Evolutionary conservation across 2,797 vertebrate genomes (phyloP).

Genomic region (Pogoniulus pusillus): DNA sequence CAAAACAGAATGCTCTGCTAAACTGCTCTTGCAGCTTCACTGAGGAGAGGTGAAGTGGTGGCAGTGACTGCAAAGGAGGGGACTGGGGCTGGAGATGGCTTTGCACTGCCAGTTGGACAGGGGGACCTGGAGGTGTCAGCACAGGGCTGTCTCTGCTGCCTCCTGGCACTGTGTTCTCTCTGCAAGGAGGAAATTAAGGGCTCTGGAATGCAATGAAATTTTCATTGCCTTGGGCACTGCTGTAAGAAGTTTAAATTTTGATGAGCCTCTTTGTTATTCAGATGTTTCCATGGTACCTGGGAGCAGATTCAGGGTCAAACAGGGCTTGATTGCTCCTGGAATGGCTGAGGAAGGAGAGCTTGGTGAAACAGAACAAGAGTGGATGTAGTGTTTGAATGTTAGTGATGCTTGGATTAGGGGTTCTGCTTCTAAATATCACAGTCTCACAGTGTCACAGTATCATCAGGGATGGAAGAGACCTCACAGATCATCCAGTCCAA

Average conservation of each 20-base stretch:
- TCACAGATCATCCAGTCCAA: too few relatives aligned
- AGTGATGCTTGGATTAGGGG: not conserved
- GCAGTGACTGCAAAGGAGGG: slow-evolving; percentile 29
- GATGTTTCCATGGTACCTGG: slow-evolving; percentile 38
- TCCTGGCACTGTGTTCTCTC: slow-evolving; percentile 18
- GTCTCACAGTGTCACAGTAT: too few relatives aligned
- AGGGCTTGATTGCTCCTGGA: too few relatives aligned
- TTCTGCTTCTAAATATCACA: slow-evolving; percentile 1
- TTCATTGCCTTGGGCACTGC: slow-evolving; percentile 51
- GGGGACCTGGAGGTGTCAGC: not conserved
- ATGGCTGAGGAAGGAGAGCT: not conserved
- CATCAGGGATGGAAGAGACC: too few relatives aligned
- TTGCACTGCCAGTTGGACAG: not conserved
- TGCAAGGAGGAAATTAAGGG: slow-evolving; percentile 55
- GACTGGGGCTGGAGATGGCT: slow-evolving; percentile 51
- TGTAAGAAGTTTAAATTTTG: slow-evolving; percentile 60
- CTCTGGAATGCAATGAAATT: slow-evolving; percentile 66
- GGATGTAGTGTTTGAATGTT: not conserved
- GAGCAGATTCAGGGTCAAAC: slow-evolving; percentile 15
- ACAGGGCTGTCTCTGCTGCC: not conserved
- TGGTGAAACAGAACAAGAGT: not conserved
- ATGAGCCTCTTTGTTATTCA: slow-evolving; percentile 48
- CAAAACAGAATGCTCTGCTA: not conserved
- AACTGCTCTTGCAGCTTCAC: too few relatives aligned
- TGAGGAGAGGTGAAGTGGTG: slow-evolving; percentile 27